Evolutionary conservation across 2,797 vertebrate genomes (phyloP), one percentile per base, ranked within the genome.

Genomic region (Liasis olivaceus): DNA sequence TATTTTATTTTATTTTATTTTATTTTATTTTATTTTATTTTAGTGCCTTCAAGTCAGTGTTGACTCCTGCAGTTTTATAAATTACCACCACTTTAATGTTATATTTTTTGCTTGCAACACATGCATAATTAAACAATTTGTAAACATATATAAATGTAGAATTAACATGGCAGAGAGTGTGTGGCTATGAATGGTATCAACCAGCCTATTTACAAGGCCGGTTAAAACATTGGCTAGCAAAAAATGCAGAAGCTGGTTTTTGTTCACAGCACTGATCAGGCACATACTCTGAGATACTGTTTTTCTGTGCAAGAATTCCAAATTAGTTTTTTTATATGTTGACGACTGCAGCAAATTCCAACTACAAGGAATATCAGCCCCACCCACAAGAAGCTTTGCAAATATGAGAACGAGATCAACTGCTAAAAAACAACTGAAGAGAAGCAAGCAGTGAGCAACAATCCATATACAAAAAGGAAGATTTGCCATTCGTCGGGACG

Each of bases 191-290:
- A 99, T 94, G 0, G 99, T 99, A 95, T 99, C 98, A 60, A 99
- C 88, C 0, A 97, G 64, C 17, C 98, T 95, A 95, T 99, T 99
- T 94, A 98, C 98, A 72, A 98, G 64, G 90, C 99, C 99, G 1
- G 99, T 99, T 97, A 98, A 97, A 84, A 99, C 3, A 90, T 99
- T 99, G 4, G 99, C 98, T 1, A 99, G 95, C 95, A 99, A 95
- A 96, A 99, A 99, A 96, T 99, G 99, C 0, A 98, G 63, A 92
- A 99, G 95, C 91, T 99, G 99, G 92, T 99, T 99, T 97, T 98
- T 98, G 97, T 98, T 98, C 88, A 99, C 96, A 20, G 99, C 98
- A 85, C 98, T 98, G 91, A 99, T 95, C 26, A 99, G 97, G 95
- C 99, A 99, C 4, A 91, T 6, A 42, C 92, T 95, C 0, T 96